phyloP scores from a whole-genome alignment of 2,888 invertebrate genomes.

The Hyposoter dolosus region DNA sequence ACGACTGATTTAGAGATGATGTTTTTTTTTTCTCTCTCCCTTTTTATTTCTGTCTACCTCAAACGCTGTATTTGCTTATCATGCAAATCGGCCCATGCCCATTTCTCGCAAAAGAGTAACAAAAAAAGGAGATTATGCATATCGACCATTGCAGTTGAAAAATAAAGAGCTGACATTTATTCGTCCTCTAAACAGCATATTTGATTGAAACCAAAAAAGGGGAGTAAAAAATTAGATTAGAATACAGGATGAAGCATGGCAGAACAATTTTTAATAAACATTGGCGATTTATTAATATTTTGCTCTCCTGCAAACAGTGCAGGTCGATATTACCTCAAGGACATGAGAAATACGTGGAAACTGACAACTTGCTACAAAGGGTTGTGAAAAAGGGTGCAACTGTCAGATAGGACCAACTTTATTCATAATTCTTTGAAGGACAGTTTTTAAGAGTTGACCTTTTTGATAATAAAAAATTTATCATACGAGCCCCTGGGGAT shows the following conservation, averaged over 20 bases:
- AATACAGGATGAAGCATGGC: background rate
- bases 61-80: conserved; percentile 20
- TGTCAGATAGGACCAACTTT: conserved; percentile 15
- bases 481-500: conserved; percentile 56
- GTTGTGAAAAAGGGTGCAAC: conserved; percentile 35
- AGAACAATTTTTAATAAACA: background rate
- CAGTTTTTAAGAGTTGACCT: conserved; percentile 70
- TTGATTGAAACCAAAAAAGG: background rate
- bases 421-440: conserved; percentile 23
- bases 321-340: background rate
- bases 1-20: conserved; percentile 47
- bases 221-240: background rate
- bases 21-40: background rate
- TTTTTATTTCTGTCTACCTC: background rate
- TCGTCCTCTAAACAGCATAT: background rate
- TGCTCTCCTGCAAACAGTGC: background rate
- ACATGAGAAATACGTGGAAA: conserved; percentile 12
- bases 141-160: background rate
- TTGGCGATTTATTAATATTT: background rate
- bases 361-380: conserved; percentile 28
- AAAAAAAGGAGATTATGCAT: background rate
- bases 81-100: conserved; percentile 21
- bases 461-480: conserved; percentile 78
- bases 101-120: background rate
- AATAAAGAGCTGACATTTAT: background rate